Base-by-base conservation (phyloP, 1,140 invertebrate species). In the Macrobrachium nipponense region DNA sequence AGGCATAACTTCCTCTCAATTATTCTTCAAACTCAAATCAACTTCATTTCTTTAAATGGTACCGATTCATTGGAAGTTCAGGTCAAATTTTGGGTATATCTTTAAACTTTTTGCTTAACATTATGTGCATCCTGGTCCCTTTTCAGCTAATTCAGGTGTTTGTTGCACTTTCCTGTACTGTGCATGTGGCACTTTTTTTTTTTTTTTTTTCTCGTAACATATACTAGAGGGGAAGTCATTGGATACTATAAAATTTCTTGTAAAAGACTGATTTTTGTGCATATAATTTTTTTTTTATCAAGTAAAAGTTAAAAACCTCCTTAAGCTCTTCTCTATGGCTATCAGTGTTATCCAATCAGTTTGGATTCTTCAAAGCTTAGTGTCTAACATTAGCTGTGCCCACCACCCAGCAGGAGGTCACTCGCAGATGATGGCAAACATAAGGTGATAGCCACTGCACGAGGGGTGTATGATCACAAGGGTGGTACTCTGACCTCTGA, bases 401-500 rank as follows among this genome's bases (percentile, higher is more conserved):
- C 78, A 72, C 87, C 82, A 77, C 78, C 80, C 77, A 85, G 68
- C 84, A 80, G 84, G 77, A 17, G 61, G 78, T 80, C 60, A 61
- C 17, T 66, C 14, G 62, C 78, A 36, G 61, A 80, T 17, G 78
- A 86, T 75, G 77, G 84, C 84, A 86, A 88, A 62, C 90, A 90
- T 61, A 90, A 89, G 90, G 91, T 93, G 89, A 90, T 92, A 77
- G 92, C 92, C 51, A 90, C 91, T 85, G 93, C 95, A 62, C 94
- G 94, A 90, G 95, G 95, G 75, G 92, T 95, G 89, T 95, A 96
- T 90, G 95, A 94, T 91, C 93, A 93, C 89, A 94, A 94, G 89
- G 97, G 97, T 75, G 97, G 96, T 68, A 93, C 95, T 44, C 91
- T 98, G 82, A 94, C 95, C 87, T 97, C 96, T 90, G 93, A 95